Base-by-base conservation (phyloP, 2,113 vertebrate species). In the Trichomycterus rosablanca region DNA sequence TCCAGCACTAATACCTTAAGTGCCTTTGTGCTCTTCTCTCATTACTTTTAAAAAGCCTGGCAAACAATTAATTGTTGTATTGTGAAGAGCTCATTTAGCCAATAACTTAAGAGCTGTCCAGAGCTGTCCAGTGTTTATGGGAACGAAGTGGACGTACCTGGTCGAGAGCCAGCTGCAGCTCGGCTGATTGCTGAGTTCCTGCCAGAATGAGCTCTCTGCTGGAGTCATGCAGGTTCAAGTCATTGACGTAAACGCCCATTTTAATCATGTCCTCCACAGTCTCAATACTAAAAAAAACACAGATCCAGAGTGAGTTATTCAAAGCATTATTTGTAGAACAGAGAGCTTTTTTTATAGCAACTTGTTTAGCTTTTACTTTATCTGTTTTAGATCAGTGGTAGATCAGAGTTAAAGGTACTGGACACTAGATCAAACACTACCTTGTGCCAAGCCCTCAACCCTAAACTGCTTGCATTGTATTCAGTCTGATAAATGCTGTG, bases 231-330 rank as follows among this genome's bases (percentile, higher is more conserved):
- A 87, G 75, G 73, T 87, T 88, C 63, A 87, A 65, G 12, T 88
- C 78, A 1, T 87, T 89, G 42, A 84, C 83, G 8, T 86, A 86
- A 16, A 88, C 86, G 0, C 81, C 82, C 84, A 88, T 87, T 69
- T 86, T 89, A 54, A 88, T 86, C 84, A 88, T 87, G 76, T 86
- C 80, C 71, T 84, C 83, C 71, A 83, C 84, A 0, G 85, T 88
- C 74, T 88, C 85, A 19, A 84, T 87, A 9, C 85, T 83, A 67
- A 24, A 59, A n/a, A 63, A 16, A 53, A 22, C 67, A 43, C 39
- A 51, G 34, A 37, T 51, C 24, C 15, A 18, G 54, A 34, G 23
- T 28, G 59, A 49, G 52, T 63, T 7, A 54, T 54, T 52, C 35
- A 8, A 23, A 16, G n/a, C 14, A 35, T 20, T 16, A n/a, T n/a